These are phyloP conservation scores for pig (Sus scrofa) DNA, from an alignment of 2,113 vertebrate genomes.

Conservation along the genomic window DNA sequence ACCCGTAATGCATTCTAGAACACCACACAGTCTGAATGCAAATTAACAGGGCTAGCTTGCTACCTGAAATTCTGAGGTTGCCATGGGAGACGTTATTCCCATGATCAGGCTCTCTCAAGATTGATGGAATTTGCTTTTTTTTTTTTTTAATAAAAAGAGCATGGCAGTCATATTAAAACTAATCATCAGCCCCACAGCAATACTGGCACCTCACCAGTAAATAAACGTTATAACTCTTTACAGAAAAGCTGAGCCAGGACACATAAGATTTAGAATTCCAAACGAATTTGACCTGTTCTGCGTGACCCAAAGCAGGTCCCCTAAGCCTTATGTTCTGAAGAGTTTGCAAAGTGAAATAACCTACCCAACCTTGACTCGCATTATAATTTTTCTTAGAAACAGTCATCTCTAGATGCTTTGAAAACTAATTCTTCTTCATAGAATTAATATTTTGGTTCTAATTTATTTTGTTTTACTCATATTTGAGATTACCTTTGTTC, in stretches of 20 bases:
- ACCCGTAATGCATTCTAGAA: background rate
- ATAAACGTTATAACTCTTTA: background rate
- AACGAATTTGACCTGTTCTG: background rate
- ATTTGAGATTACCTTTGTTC: background rate
- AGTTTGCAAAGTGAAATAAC: background rate
- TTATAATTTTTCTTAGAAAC: constrained; percentile 1
- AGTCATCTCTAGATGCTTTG: constrained; percentile 1
- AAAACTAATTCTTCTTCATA: constrained; percentile 33
- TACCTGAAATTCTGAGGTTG: background rate
- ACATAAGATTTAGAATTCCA: background rate
- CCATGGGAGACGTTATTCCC: background rate
- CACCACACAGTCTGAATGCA: background rate
- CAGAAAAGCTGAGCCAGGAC: background rate
- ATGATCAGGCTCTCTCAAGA: background rate
- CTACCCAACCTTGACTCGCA: background rate
- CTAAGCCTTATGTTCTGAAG: background rate
- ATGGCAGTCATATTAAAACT: background rate
- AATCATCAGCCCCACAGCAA: background rate
- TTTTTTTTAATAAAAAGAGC: constrained; percentile 23
- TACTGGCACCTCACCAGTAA: background rate
- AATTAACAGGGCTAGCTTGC: background rate
- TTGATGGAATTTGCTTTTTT: constrained; percentile 17
- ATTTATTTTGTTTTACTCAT: background rate
- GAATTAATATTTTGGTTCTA: constrained; percentile 28
- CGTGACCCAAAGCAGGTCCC: background rate